Base-by-base conservation (phyloP, 2,797 vertebrate species). In the Glyptemys insculpta region DNA sequence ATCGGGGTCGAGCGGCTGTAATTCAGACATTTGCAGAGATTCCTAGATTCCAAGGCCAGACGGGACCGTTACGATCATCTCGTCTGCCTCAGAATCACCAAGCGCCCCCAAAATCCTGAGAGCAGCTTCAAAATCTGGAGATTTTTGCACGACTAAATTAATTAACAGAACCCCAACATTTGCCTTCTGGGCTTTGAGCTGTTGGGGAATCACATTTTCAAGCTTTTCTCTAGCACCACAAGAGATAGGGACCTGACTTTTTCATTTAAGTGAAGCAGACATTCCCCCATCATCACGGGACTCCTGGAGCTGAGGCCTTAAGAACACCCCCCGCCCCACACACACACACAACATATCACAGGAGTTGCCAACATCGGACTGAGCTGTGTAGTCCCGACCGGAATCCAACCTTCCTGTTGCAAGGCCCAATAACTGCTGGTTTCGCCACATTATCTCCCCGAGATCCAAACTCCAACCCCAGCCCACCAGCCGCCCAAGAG, bases 271-370 rank as follows among this genome's bases (percentile, higher is more conserved):
- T 37, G 65, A 72, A 12, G 41, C 12, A 14, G 68, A 29, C 72
- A 76, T 47, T 9, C 41, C 14, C 12, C 72, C 14, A 3, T 47
- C 12, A 44, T 44, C 41, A 44, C 25, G 4, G 12, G 41, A 47
- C 41, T 47, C 72, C 41, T 27, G 25, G 41, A 47, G 72, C 41
- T 47, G 72, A 27, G 72, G 25, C 23, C 23, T 74, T 25, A 44
- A 72, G 50, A 50, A 50, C 14, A 2, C 14, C 50, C 14, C 14
- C 14, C 4, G 2, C 49, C 1, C 12, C 12, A 5, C 47, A 11
- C 47, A 12, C 47, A 12, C 49, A 15, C 14, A 62, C 59, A 62
- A 16, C 15, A 62, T 34, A 62, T 62, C 4, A 12, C 62, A 19
- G 34, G 34, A 65, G 15, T 5, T 65, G 34, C 62, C 16, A n/a